phyloP scores from a whole-genome alignment of 2,113 vertebrate species.

The Malurus alboscapulatus region DNA sequence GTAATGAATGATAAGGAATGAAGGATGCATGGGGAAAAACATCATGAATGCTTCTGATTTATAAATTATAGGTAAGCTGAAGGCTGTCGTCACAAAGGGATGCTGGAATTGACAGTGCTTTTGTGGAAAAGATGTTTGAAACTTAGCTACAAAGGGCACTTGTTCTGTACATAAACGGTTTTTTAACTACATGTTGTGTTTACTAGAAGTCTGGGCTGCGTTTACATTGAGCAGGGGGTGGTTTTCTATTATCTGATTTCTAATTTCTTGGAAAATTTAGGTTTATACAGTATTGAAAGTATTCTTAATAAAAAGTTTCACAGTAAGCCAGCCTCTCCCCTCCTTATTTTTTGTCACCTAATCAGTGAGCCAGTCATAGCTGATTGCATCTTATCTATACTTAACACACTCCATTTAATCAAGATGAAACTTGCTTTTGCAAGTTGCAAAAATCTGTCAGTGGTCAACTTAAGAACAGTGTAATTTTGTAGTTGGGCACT shows the following conservation, averaged over 20 bases:
- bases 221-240: background rate
- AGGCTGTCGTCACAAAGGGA: background rate
- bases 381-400: background rate
- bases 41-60: background rate
- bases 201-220: background rate
- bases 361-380: background rate
- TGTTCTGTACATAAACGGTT: background rate
- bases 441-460: background rate
- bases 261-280: background rate
- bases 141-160: background rate
- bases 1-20: background rate
- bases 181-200: background rate
- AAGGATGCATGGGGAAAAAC: background rate
- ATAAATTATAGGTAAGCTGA: background rate
- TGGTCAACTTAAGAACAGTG: background rate
- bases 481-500: background rate
- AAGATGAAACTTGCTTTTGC: background rate
- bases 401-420: background rate
- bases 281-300: background rate
- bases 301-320: background rate
- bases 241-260: background rate
- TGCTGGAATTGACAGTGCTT: background rate
- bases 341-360: background rate
- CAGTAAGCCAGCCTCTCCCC: background rate
- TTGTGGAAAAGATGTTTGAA: background rate